Conservation (phyloP, 2,888 invertebrate genomes). For the Drosophila yooni region DNA sequence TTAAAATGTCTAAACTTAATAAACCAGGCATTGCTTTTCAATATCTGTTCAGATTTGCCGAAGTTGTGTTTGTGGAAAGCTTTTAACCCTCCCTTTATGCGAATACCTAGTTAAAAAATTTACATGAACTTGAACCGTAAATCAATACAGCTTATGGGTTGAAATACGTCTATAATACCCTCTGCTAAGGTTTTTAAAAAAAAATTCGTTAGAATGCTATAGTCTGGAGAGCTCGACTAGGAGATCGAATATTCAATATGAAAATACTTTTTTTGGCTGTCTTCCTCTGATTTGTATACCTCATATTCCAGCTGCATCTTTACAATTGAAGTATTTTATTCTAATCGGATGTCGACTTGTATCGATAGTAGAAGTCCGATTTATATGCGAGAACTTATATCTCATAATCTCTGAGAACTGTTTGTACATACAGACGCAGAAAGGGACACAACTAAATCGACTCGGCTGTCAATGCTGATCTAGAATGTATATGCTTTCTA, state of each 20-base stretch:
- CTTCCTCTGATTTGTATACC: not conserved
- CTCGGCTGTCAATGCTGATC: not conserved
- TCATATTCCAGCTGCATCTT: not conserved
- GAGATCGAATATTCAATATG: not conserved
- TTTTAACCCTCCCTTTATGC: not conserved
- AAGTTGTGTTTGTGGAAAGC: not conserved
- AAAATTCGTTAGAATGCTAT: not conserved
- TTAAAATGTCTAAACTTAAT: not conserved
- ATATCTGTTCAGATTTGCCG: not conserved
- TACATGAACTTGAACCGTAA: not conserved
- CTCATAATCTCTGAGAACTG: no score
- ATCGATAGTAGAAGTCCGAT: not conserved
- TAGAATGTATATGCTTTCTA: not conserved
- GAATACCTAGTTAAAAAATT: not conserved
- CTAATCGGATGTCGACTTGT: not conserved
- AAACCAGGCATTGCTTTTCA: not conserved
- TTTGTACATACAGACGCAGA: no score
- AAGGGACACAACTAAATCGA: not conserved
- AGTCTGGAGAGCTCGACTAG: not conserved
- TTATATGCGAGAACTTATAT: no score
- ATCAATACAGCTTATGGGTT: not conserved
- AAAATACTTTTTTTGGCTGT: not conserved
- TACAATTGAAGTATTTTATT: not conserved
- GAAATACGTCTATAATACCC: not conserved
- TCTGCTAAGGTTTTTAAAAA: not conserved